Conservation (phyloP, 2,797 vertebrate genomes). For the Neosilurus hyrtlii region DNA sequence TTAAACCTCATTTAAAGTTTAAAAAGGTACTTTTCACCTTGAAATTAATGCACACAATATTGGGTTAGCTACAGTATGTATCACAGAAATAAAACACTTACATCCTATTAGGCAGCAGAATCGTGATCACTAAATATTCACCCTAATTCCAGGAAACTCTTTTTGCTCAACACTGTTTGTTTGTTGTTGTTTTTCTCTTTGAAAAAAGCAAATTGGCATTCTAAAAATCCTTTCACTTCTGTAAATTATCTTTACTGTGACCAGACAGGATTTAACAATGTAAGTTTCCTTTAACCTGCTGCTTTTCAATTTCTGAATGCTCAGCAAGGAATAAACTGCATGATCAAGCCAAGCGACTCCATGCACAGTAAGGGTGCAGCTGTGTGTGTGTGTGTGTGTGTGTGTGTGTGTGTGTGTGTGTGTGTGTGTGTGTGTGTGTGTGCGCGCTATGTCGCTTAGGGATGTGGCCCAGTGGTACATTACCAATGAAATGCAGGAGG, state of each 20-base stretch:
- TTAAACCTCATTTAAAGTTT: too few species aligned
- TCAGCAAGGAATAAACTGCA: not conserved
- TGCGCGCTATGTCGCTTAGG: constrained; percentile 46
- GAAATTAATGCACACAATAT: too few species aligned
- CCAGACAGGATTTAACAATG: constrained; percentile 22
- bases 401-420: not conserved
- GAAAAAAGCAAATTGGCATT: constrained; percentile 41
- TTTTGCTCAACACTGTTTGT: not conserved
- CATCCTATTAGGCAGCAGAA: not conserved
- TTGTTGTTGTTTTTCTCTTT: not conserved
- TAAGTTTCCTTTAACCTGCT: constrained; percentile 56
- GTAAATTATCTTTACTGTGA: constrained; percentile 60
- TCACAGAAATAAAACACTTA: constrained; percentile 1
- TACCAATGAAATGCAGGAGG: constrained; percentile 51
- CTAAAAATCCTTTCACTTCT: constrained; percentile 56
- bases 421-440: constrained; percentile 28
- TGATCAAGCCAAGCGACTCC: not conserved
- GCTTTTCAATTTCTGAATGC: not conserved
- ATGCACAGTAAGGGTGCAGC: constrained; percentile 33
- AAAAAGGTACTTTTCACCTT: too few species aligned
- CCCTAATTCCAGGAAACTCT: not conserved
- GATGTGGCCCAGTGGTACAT: constrained; percentile 37
- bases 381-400: constrained; percentile 33
- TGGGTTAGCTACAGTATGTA: too few species aligned
- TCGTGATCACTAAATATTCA: not conserved